Evolutionary conservation across 1,140 invertebrate genomes (phyloP), one percentile per base, ranked within the genome.

Genomic region (Phenacoccus solenopsis): DNA sequence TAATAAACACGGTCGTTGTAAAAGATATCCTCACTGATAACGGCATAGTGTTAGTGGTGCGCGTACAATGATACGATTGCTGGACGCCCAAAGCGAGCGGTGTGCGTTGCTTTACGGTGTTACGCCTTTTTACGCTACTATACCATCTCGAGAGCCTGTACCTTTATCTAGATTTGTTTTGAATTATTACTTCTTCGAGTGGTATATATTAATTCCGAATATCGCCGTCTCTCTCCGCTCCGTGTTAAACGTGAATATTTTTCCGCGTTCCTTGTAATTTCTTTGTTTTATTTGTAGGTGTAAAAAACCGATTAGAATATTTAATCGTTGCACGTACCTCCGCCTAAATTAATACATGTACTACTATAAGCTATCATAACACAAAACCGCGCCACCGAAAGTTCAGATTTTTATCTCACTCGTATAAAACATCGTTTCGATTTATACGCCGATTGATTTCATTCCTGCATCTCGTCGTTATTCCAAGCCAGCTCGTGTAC

Each of bases 11-110:
- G n/a, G 38, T 49, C 20, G 38, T 49, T 49, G 38, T 49, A 49
- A 49, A 49, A 49, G 38, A 49, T 49, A 49, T 49, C 38, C 38
- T 49, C 38, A 49, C 38, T 49, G 38, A 49, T 49, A 49, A 49
- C 3, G 38, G 38, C 38, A 49, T n/a, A 49, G 38, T 49, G 38
- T 49, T 49, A 49, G 16, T 49, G 38, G 12, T n/a, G 13, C 38
- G 4, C 38, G 38, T 49, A 49, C 38, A 49, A 49, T 49, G 38
- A 49, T 49, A 49, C 38, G 38, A 49, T 49, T 49, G 38, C 38
- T 16, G 20, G 38, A 49, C 38, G 38, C 38, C 38, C 38, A 49
- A 49, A 49, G 38, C 20, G 38, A 49, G 38, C 38, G 38, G 38
- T 49, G 38, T 49, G 38, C 20, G 38, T 16, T 49, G 38, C 20